Evolutionary conservation across 2,888 invertebrate species (phyloP).

Genomic region (Thera britannica): DNA sequence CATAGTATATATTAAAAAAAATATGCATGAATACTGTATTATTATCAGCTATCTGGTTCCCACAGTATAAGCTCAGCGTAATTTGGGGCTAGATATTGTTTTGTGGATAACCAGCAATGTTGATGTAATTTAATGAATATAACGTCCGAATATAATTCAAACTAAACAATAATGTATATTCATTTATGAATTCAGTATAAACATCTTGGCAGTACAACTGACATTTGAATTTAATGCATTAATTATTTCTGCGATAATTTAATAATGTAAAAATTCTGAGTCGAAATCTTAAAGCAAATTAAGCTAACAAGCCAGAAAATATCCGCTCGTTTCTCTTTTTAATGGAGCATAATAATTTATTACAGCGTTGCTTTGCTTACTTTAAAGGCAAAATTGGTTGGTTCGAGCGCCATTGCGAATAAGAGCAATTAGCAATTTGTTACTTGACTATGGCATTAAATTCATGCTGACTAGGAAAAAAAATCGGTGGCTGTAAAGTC

Average conservation of each 20-base stretch:
- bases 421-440: slow-evolving; percentile 7
- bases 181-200: neutral
- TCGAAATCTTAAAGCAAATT: slow-evolving; percentile 54
- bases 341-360: slow-evolving; percentile 59
- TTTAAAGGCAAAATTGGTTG: slow-evolving; percentile 35
- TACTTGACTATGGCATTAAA: neutral
- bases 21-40: too few relatives aligned
- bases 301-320: slow-evolving; percentile 55
- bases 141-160: too few relatives aligned
- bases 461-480: neutral
- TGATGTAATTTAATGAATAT: too few relatives aligned
- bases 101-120: too few relatives aligned
- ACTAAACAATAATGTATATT: neutral
- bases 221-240: slow-evolving; percentile 12
- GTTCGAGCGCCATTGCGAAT: slow-evolving; percentile 12
- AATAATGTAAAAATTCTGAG: slow-evolving; percentile 42
- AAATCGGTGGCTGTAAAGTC: too few relatives aligned
- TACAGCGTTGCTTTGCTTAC: slow-evolving; percentile 45
- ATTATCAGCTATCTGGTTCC: too few relatives aligned
- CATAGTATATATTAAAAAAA: too few relatives aligned
- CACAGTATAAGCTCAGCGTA: too few relatives aligned
- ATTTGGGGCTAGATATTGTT: too few relatives aligned
- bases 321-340: slow-evolving; percentile 52
- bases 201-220: slow-evolving; percentile 1
- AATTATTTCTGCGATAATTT: slow-evolving; percentile 29